Percentiles rank a stretch among this genome's conserved stretches.
Conservation (phyloP, 1,140 invertebrate species). For the Ctenoplectra terminalis region DNA sequence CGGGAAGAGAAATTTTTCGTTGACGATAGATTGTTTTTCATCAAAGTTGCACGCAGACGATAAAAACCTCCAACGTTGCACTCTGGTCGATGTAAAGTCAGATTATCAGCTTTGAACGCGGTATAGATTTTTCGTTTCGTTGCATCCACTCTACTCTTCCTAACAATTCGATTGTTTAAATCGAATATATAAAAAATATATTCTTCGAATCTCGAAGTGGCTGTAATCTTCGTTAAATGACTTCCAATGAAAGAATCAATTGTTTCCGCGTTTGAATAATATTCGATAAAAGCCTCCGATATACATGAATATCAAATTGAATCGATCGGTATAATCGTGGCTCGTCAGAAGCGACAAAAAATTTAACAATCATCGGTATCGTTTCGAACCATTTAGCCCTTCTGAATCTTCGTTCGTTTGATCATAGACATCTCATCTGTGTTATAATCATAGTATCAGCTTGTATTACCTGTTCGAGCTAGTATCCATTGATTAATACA, state of each 20-base stretch:
- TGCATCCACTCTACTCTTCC: background rate
- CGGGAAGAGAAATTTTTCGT: background rate
- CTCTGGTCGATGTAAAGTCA: background rate
- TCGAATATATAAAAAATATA: background rate
- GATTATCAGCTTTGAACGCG: background rate
- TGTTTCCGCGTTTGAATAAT: background rate
- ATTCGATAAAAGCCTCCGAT: background rate
- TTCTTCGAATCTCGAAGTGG: background rate
- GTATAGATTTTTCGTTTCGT: background rate
- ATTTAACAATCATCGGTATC: no score
- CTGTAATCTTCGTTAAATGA: background rate
- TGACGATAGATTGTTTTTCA: background rate
- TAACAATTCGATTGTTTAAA: background rate
- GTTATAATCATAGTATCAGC: background rate
- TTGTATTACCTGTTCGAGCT: background rate
- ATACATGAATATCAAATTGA: no score
- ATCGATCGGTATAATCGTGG: no score
- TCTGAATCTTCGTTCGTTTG: no score
- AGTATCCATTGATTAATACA: constrained; percentile 5
- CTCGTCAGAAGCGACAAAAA: no score
- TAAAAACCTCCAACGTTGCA: background rate
- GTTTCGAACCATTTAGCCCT: background rate
- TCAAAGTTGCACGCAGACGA: background rate
- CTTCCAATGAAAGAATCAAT: background rate
- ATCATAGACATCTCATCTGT: no score